Base-by-base conservation (phyloP, 2,113 vertebrate genomes). In the Vulpes ferrilata region DNA sequence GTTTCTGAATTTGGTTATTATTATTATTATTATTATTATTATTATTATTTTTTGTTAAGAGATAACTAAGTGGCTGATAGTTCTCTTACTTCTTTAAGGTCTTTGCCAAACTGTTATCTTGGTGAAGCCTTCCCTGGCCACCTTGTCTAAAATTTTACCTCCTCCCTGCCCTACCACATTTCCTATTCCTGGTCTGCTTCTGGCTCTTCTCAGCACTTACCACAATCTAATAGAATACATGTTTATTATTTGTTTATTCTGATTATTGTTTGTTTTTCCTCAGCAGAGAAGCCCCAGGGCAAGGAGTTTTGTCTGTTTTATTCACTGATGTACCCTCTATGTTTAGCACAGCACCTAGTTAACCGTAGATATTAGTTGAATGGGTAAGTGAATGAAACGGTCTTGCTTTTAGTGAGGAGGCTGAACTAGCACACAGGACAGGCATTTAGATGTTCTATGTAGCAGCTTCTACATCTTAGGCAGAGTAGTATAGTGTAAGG, bases 1-100 rank as follows among this genome's bases (percentile, higher is more conserved):
- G 93, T 90, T 97, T 97, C 69, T 93, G 96, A 97, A 97, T 90
- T 73, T 88, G 95, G 97, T 97, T 96, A 62, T 62, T 57, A 62
- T 62, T 62, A 62, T 25, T 32, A 32, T 32, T 67, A 32, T 32
- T n/a, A n/a, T 65, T 43, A 35, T 35, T 32, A 32, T 32, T 67
- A 32, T 32, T n/a, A n/a, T 65, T n/a, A n/a, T n/a, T n/a, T 43
- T 43, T 43, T 43, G 25, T 35, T 57, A 87, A 87, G 43, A 84
- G 59, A 53, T 20, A 93, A 79, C 20, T 25, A 69, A 85, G 53
- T 19, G 59, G 53, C 59, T 76, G 15, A 51, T 1, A 59, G 30
- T 13, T 59, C 43, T 51, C 9, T 80, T 15, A n/a, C 12, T 15
- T 94, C 51, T 91, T 88, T 69, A 20, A 74, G 20, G 19, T 93